Percentiles rank a stretch among this genome's conserved stretches.
Conservation (phyloP, 2,888 invertebrate genomes). For the Myopa tessellatipennis region DNA sequence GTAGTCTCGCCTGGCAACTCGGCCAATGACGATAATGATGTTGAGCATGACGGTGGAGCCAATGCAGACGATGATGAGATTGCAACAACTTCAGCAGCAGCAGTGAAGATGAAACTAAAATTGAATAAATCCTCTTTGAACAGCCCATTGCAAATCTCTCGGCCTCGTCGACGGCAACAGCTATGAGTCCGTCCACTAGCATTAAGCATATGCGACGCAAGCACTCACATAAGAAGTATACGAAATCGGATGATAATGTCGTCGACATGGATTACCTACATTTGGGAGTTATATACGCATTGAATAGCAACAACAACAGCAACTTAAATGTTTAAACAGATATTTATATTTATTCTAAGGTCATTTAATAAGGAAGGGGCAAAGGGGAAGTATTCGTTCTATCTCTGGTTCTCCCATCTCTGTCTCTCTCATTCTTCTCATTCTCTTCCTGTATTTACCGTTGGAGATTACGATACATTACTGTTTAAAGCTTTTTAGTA, state of each 20-base stretch:
- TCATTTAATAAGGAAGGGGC: no score
- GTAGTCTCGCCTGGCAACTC: constrained; percentile 62
- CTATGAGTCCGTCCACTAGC: constrained; percentile 58
- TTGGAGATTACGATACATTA: no score
- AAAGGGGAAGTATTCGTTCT: no score
- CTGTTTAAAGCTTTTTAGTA: no score
- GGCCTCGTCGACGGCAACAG: constrained; percentile 47
- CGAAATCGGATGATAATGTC: constrained; percentile 72
- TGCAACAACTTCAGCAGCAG: constrained; percentile 65
- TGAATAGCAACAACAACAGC: constrained; percentile 44
- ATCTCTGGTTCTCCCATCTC: no score
- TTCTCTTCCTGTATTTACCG: no score
- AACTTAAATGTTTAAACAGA: no score
- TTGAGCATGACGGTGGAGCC: constrained; percentile 63
- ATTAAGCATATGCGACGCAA: constrained; percentile 72
- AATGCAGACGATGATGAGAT: constrained; percentile 68
- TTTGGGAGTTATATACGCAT: constrained; percentile 58
- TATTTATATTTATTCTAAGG: no score
- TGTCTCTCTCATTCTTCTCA: no score
- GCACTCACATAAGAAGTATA: constrained; percentile 71
- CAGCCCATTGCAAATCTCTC: constrained; percentile 59
- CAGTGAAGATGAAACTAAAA: constrained; percentile 81
- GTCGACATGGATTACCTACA: constrained; percentile 69
- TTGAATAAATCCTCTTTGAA: constrained; percentile 68
- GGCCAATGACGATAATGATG: constrained; percentile 56